Evolutionary conservation across 2,113 vertebrate genomes (phyloP), one percentile per base, ranked within the genome.

Genomic region (Tursiops truncatus): DNA sequence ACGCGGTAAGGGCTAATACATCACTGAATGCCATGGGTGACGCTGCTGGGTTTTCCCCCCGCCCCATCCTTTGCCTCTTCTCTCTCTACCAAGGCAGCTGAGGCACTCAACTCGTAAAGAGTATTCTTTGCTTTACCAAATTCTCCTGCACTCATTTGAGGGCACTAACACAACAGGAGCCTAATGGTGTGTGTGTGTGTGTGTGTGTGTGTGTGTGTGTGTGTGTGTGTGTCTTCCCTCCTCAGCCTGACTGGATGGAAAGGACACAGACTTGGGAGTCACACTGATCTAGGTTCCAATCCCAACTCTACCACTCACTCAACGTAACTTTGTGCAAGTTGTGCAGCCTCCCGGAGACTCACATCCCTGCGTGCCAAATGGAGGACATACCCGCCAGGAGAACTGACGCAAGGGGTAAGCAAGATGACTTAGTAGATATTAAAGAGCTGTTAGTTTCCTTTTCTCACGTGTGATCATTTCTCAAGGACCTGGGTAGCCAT

Each of bases 11-110:
- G 2, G 10, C 67, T 7, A 9, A 9, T 1, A 28, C 9, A 12
- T 4, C 7, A 6, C 1, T 0, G 17, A 18, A 15, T 31, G 33
- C 47, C 28, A 4, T n/a, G 5, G 14, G 15, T 0, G 50, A 21
- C 5, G 7, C 28, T 47, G 33, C n/a, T 8, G 4, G 41, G 2
- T 0, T 31, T 31, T 2, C n/a, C 28, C 13, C 12, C 33, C n/a
- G 5, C 21, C 13, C 7, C 3, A n/a, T 14, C 50, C 76, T 50
- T n/a, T 4, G 0, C 41, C 25, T 63, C 58, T 70, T 31, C 38
- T 36, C 76, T 13, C 25, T 8, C 33, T 36, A 13, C 23, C 25
- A 56, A 23, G 76, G 87, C 26, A 71, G 50, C 65, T 10, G 31
- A 84, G 71, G 38, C 25, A 5, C 7, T n/a, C 70, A 5, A 2